Conservation (phyloP, 2,888 invertebrate species). For the Darwinula stevensoni region DNA sequence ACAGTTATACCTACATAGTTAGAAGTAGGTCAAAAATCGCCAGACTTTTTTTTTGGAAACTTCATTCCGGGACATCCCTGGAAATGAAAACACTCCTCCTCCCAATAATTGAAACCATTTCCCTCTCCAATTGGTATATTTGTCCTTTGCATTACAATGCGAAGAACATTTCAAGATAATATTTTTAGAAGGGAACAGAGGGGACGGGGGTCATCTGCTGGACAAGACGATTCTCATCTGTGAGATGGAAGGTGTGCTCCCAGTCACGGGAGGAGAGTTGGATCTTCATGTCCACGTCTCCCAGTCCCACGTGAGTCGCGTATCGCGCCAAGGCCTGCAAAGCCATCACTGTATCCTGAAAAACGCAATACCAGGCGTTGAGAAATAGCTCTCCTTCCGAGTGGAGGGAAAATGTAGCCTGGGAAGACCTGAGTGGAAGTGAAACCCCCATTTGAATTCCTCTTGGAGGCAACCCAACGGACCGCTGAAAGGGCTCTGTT, state of each 20-base stretch:
- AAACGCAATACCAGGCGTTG: no score
- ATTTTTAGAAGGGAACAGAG: not conserved
- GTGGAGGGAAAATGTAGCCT: no score
- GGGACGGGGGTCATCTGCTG: not conserved
- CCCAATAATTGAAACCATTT: no score
- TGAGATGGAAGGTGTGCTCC: not conserved
- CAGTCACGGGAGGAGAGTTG: not conserved
- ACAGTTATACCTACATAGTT: no score
- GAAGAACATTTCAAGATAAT: no score
- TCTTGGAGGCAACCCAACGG: constrained; percentile 37
- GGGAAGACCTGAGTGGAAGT: constrained; percentile 35
- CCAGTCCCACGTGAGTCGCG: not conserved
- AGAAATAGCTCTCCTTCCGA: no score
- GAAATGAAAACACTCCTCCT: no score
- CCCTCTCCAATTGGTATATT: no score
- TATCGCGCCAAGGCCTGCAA: not conserved
- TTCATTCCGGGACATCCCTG: no score
- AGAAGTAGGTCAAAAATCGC: no score
- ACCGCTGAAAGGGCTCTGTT: constrained; percentile 27
- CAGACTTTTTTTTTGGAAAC: no score
- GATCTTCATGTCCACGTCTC: not conserved
- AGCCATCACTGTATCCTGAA: not conserved
- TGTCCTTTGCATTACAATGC: no score
- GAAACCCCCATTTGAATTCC: constrained; percentile 37
- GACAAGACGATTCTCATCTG: not conserved